A percentile compares a stretch with the other conserved stretches of the same genome.
Evolutionary conservation across 2,888 invertebrate species (phyloP).

Genomic region (Watsonalla cultraria): DNA sequence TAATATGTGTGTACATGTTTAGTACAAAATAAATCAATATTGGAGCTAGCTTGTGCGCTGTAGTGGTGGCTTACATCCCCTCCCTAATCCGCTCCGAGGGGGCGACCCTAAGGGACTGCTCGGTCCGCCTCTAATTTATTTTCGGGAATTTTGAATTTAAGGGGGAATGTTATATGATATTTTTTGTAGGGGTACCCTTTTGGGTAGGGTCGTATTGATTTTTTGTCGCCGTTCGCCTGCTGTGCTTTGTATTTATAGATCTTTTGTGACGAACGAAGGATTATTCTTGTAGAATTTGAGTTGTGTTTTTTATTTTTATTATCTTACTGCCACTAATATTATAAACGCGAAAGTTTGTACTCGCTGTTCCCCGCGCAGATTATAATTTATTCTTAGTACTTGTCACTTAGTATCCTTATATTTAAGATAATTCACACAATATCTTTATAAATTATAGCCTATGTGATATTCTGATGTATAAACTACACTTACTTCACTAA

Average conservation of each 20-base stretch:
- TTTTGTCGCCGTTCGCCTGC: not conserved
- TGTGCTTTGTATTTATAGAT: not conserved
- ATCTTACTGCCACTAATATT: too few relatives aligned
- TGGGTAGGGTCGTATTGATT: not conserved
- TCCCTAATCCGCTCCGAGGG: not conserved
- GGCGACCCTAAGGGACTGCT: conserved; percentile 22
- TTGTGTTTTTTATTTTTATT: too few relatives aligned
- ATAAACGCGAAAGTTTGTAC: too few relatives aligned
- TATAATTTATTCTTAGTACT: too few relatives aligned
- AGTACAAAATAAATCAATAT: not conserved
- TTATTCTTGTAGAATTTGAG: too few relatives aligned
- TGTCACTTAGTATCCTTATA: not conserved
- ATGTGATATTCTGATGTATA: too few relatives aligned
- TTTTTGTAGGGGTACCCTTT: not conserved
- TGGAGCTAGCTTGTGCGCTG: not conserved
- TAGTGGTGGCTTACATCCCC: not conserved
- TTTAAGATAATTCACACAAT: not conserved
- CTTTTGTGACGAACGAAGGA: too few relatives aligned
- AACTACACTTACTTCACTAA: too few relatives aligned
- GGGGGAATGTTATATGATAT: conserved; percentile 2
- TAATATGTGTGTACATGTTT: not conserved
- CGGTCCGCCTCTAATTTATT: conserved; percentile 60
- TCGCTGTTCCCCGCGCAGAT: too few relatives aligned
- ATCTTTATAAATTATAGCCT: not conserved
- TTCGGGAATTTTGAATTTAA: conserved; percentile 32